Evolutionary conservation across 1,140 invertebrate genomes (phyloP).

Genomic region (Euwallacea fornicatus): DNA sequence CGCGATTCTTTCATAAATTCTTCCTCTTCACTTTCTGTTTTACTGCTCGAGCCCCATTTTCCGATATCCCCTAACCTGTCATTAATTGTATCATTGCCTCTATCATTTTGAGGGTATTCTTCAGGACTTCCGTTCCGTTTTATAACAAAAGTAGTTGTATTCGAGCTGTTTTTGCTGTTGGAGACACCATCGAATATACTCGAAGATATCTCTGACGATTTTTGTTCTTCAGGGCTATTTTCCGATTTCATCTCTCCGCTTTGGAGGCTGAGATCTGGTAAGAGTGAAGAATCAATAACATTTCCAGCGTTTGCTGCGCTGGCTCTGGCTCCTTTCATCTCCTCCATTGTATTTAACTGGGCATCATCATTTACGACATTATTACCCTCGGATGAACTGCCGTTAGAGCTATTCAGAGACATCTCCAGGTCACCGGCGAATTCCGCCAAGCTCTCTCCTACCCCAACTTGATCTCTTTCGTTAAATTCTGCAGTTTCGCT

Average conservation of each 20-base stretch:
- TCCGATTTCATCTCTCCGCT: not conserved
- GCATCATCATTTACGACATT: not conserved
- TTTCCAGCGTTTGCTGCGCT: too few species aligned
- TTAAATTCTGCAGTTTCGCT: constrained; percentile 34
- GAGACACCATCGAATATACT: constrained; percentile 16
- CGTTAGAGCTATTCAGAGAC: not conserved
- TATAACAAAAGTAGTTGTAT: not conserved
- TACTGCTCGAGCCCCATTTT: too few species aligned
- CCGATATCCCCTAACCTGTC: too few species aligned
- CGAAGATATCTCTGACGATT: constrained; percentile 14
- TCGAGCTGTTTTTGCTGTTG: not conserved
- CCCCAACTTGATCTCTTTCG: constrained; percentile 25
- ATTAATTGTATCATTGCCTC: too few species aligned
- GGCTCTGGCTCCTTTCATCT: too few species aligned
- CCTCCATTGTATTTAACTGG: too few species aligned
- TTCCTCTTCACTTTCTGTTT: too few species aligned
- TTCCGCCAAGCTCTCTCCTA: constrained; percentile 15
- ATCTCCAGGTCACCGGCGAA: not conserved
- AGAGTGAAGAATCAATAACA: too few species aligned
- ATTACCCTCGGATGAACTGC: not conserved
- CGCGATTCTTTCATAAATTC: too few species aligned
- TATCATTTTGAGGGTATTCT: too few species aligned
- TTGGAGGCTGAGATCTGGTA: not conserved
- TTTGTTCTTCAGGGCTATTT: constrained; percentile 4
- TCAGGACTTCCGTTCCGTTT: too few species aligned